A percentile compares a stretch with the other conserved stretches of the same genome.
Conservation (phyloP, 2,797 vertebrate species). For the Enteromius unitaeniatus region DNA sequence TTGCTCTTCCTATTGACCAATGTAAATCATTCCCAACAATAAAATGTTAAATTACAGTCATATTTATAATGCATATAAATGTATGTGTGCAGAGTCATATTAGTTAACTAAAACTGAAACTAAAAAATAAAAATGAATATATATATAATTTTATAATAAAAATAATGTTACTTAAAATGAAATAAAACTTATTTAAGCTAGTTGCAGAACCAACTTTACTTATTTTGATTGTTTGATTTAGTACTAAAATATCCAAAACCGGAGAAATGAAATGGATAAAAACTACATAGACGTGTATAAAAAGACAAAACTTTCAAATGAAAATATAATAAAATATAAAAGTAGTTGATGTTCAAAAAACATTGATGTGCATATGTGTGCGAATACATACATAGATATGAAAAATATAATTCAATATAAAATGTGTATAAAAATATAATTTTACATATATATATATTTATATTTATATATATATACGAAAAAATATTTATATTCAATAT, state of each 20-base stretch:
- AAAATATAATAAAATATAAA: not conserved
- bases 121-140: not conserved
- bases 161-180: not conserved
- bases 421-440: not conserved
- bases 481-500: slow-evolving; percentile 80
- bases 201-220: not conserved
- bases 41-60: not conserved
- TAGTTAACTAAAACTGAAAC: not conserved
- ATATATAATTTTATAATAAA: not conserved
- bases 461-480: not conserved
- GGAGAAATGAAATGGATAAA: not conserved
- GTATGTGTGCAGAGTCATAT: not conserved
- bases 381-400: not conserved
- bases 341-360: not conserved
- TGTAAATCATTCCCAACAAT: not conserved
- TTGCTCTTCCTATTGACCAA: not conserved
- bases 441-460: not conserved
- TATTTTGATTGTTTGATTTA: not conserved
- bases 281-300: not conserved
- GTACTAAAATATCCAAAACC: not conserved
- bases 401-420: not conserved
- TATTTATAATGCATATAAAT: not conserved
- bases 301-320: not conserved
- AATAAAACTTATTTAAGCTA: not conserved
- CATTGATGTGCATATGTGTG: not conserved